Conservation (phyloP, 2,888 invertebrate species). For the Tipula vernalis region DNA sequence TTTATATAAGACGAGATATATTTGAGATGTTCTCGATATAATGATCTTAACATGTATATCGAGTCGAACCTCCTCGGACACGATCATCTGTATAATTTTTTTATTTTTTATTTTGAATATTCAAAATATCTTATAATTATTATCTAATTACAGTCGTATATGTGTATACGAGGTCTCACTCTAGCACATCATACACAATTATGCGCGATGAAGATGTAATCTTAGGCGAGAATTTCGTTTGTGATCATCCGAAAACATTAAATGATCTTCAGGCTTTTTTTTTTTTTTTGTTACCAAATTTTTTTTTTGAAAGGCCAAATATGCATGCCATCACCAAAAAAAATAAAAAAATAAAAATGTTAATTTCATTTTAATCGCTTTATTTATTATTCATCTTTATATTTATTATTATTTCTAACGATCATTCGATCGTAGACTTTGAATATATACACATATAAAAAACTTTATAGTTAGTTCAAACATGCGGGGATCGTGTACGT, state of each 20-base stretch:
- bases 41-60: neutral
- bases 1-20: neutral
- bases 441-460: neutral
- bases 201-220: neutral
- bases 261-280: conserved; percentile 4
- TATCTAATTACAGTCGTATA: neutral
- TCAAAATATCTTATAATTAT: neutral
- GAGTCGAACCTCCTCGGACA: neutral
- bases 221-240: neutral
- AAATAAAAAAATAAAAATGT: neutral
- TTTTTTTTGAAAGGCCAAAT: neutral
- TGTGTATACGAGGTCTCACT: neutral
- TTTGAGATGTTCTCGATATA: neutral
- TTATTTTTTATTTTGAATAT: neutral
- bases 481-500: neutral
- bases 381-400: neutral
- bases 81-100: neutral
- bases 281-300: neutral
- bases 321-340: conserved; percentile 1
- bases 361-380: conserved; percentile 4
- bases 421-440: conserved; percentile 4
- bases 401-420: neutral
- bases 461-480: neutral
- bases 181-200: neutral
- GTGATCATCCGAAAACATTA: neutral